Conservation (phyloP, 2,113 vertebrate species). For the Circaetus gallicus region DNA sequence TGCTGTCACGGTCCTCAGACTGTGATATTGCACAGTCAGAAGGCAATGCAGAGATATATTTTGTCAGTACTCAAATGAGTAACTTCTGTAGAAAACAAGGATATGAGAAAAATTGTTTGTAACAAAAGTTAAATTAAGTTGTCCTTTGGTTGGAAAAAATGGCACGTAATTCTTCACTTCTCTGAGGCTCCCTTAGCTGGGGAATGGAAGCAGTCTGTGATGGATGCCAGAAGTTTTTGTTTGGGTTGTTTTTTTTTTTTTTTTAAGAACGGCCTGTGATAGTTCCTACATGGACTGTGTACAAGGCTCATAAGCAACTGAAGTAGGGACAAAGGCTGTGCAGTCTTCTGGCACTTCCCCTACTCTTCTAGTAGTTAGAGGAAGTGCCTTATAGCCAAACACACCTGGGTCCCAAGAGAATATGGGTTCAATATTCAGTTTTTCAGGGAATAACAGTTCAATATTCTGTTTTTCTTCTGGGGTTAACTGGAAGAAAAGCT, state of each 20-base stretch:
- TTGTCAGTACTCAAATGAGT: neutral
- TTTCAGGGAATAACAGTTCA: neutral
- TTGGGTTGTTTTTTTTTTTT: neutral
- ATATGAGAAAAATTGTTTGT: neutral
- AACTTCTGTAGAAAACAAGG: neutral
- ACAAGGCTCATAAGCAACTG: neutral
- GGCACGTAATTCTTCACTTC: neutral
- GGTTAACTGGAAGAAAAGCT: neutral
- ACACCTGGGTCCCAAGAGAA: neutral
- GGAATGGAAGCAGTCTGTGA: neutral
- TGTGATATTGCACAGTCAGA: neutral
- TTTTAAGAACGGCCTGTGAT: neutral
- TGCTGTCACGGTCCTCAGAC: neutral
- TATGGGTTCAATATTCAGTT: neutral
- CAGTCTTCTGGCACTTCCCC: neutral
- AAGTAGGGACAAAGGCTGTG: neutral
- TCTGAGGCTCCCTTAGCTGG: neutral
- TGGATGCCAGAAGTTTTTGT: neutral
- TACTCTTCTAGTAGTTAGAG: neutral
- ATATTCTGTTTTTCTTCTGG: neutral
- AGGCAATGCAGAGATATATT: neutral
- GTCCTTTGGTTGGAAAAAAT: neutral
- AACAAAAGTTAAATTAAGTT: neutral
- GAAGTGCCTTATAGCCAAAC: neutral
- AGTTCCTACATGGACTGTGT: neutral